Evolutionary conservation across 1,140 invertebrate genomes (phyloP).

Genomic region (Steinernema feltiae): DNA sequence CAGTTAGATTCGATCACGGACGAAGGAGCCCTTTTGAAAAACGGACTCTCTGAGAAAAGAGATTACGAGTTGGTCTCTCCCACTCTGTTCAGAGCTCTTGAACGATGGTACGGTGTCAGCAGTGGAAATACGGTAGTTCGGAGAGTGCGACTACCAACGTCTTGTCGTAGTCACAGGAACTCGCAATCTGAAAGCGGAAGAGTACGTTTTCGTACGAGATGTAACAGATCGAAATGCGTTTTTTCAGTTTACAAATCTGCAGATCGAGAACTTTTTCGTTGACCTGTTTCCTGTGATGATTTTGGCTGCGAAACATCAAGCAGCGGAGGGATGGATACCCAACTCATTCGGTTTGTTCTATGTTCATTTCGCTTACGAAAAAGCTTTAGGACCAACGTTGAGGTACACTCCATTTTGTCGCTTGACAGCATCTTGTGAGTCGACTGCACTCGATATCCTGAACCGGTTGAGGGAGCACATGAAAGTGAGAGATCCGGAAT

Average conservation of each 20-base stretch:
- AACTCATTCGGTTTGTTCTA: too few relatives aligned
- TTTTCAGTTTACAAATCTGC: too few relatives aligned
- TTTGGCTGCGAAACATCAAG: not conserved
- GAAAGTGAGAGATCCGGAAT: not conserved
- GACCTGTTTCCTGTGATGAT: not conserved
- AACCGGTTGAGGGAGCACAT: not conserved
- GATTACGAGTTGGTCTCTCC: constrained; percentile 5
- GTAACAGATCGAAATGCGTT: too few relatives aligned
- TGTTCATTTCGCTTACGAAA: too few relatives aligned
- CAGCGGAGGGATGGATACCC: not conserved
- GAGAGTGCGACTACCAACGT: not conserved
- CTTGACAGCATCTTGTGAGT: not conserved
- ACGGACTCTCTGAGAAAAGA: not conserved
- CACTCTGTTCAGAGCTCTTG: not conserved
- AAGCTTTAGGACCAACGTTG: not conserved
- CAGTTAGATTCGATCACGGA: not conserved
- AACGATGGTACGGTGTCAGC: not conserved
- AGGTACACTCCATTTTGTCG: not conserved
- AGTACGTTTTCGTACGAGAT: too few relatives aligned
- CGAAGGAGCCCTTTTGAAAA: not conserved
- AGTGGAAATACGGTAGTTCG: not conserved
- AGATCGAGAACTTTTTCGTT: constrained; percentile 5
- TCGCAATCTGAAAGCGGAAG: not conserved
- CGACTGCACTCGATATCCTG: not conserved
- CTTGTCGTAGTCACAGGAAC: not conserved